Conservation (phyloP, 2,797 vertebrate species). For the Echiichthys vipera region DNA sequence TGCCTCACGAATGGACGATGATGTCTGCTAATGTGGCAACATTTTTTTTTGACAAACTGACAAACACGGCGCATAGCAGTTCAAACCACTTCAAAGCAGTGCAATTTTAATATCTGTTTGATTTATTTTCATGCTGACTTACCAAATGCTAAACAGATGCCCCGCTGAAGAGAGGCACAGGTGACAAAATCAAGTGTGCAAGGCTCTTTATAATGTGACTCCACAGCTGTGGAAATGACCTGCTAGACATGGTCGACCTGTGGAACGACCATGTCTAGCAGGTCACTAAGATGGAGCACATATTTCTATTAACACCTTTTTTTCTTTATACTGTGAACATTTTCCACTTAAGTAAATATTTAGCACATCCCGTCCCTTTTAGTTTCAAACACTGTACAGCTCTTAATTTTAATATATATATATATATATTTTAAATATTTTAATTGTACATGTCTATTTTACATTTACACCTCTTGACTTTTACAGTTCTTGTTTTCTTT, state of each 20-base stretch:
- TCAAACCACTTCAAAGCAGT: slow-evolving; percentile 4
- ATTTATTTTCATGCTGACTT: slow-evolving; percentile 3
- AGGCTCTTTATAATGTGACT: background rate
- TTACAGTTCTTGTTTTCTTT: too few species aligned
- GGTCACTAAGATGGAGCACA: background rate
- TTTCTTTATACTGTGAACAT: too few species aligned
- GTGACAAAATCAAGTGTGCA: background rate
- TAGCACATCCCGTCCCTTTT: too few species aligned
- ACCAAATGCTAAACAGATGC: background rate
- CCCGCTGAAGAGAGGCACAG: background rate
- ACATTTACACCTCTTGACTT: background rate
- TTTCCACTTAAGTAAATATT: too few species aligned
- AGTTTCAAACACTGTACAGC: too few species aligned
- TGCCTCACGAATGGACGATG: slow-evolving; percentile 40
- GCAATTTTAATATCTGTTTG: background rate
- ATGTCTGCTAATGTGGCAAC: slow-evolving; percentile 30
- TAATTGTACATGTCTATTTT: too few species aligned
- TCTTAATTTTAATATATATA: too few species aligned
- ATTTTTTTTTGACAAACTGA: slow-evolving; percentile 24
- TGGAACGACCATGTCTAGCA: slow-evolving; percentile 7
- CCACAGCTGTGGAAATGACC: background rate
- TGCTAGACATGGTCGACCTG: background rate
- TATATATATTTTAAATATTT: too few species aligned
- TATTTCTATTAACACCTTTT: too few species aligned
- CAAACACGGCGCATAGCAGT: background rate